phyloP scores from a whole-genome alignment of 2,113 vertebrate species.

The Onychostruthus taczanowskii region DNA sequence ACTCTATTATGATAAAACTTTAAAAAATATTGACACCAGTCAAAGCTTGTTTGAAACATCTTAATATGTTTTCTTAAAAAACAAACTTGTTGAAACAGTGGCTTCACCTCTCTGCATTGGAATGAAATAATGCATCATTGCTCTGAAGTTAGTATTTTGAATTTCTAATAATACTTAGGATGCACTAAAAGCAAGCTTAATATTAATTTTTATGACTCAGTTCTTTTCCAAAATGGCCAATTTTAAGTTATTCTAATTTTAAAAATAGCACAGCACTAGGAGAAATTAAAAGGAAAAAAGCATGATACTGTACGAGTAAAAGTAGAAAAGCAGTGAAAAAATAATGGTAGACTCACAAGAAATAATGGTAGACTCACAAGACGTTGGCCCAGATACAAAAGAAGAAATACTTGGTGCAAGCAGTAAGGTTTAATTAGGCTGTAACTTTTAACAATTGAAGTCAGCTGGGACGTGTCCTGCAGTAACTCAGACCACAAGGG shows the following conservation, averaged over 20 bases:
- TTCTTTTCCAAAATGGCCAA: background rate
- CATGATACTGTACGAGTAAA: background rate
- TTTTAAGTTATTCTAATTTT: background rate
- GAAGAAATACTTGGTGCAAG: background rate
- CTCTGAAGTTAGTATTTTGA: background rate
- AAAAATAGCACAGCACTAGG: background rate
- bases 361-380: background rate
- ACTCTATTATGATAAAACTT: background rate
- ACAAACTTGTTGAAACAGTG: background rate
- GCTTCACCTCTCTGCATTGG: background rate
- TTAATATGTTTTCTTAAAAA: background rate
- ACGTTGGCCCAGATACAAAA: background rate
- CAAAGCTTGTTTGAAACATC: background rate
- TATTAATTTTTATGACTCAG: background rate
- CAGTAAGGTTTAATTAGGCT: background rate
- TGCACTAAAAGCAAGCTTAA: background rate
- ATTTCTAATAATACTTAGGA: background rate
- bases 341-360: background rate
- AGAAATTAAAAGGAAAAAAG: background rate
- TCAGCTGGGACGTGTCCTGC: background rate
- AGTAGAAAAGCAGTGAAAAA: background rate
- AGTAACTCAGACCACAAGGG: background rate
- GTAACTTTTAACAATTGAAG: background rate
- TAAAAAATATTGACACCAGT: background rate
- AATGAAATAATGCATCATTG: background rate